phyloP scores from a whole-genome alignment of 1,140 invertebrate species.

The Lethocerus indicus region DNA sequence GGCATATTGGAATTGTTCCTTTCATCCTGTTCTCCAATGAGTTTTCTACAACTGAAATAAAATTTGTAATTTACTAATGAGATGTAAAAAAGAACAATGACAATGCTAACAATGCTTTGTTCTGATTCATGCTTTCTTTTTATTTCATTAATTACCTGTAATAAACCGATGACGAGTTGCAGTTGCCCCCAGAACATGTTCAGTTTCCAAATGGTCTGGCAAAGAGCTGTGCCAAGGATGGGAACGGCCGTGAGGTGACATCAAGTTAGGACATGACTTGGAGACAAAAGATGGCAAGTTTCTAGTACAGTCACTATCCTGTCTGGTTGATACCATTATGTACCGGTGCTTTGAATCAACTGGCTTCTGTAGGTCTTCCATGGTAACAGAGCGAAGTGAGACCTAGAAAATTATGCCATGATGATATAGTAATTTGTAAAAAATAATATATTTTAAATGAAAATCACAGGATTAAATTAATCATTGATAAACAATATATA shows the following conservation, averaged over 20 bases:
- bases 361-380: constrained; percentile 72
- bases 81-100: constrained; percentile 4
- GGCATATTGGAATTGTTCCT: constrained; percentile 23
- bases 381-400: constrained; percentile 59
- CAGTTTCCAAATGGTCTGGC: constrained; percentile 47
- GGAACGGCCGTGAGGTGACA: constrained; percentile 12
- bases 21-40: constrained; percentile 11
- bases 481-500: no score
- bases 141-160: constrained; percentile 5
- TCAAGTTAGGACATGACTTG: constrained; percentile 66
- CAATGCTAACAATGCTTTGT: neutral
- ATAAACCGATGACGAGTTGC: constrained; percentile 9
- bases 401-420: constrained; percentile 40
- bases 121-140: neutral
- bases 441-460: no score
- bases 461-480: no score
- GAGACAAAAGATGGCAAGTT: constrained; percentile 34
- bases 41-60: constrained; percentile 11
- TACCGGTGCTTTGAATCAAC: constrained; percentile 57
- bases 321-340: constrained; percentile 55
- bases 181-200: constrained; percentile 26
- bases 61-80: neutral
- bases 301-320: constrained; percentile 22
- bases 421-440: no score
- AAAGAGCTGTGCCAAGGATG: constrained; percentile 23